Base-by-base conservation (phyloP, 2,888 invertebrate genomes). In the Acanthosepion pharaonis region DNA sequence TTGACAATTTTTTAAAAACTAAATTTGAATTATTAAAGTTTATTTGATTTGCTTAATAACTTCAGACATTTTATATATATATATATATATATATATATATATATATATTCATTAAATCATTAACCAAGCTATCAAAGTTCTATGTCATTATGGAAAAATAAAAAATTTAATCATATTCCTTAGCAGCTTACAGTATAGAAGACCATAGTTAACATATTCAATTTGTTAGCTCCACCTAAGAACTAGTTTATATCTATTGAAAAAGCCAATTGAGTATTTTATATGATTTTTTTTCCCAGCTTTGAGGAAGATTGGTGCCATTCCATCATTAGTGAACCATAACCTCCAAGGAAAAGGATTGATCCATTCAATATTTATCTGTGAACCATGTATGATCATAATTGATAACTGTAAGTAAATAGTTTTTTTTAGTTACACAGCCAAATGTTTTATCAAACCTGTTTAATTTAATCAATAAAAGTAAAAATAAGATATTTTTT, bases 311-410 rank as follows among this genome's bases (percentile, higher is more conserved):
- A 94, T 95, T 42, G 95, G 95, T 8, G 91, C 93, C 18, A 33
- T 94, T 23, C 94, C 94, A 28, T 92, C 94, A 20, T 94, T 95
- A 33, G 33, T 95, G 49, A 95, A 95, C 92, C 93, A 94, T 23
- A 94, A 94, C 64, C 94, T 95, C 59, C 91, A 94, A 28, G 91
- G 53, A 20, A 49, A 94, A 93, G 91, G 94, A 53, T 92, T 95
- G 42, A 15, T 93, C 6, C 91, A 94, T n/a, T 94, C 78, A 11
- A 92, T 95, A 25, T n/a, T 25, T 20, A 93, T 92, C 91, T 95
- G 95, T 59, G 64, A 95, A n/a, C 94, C 95, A 23, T 91, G 59
- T 48, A 28, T 94, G 11, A 49, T 95, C 33, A 93, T 95, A 11
- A 64, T 94, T 33, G 95, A 94, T 20, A 91, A 91, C 91, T 94